Conservation (phyloP, 2,888 invertebrate species). For the Epirrita christyi region DNA sequence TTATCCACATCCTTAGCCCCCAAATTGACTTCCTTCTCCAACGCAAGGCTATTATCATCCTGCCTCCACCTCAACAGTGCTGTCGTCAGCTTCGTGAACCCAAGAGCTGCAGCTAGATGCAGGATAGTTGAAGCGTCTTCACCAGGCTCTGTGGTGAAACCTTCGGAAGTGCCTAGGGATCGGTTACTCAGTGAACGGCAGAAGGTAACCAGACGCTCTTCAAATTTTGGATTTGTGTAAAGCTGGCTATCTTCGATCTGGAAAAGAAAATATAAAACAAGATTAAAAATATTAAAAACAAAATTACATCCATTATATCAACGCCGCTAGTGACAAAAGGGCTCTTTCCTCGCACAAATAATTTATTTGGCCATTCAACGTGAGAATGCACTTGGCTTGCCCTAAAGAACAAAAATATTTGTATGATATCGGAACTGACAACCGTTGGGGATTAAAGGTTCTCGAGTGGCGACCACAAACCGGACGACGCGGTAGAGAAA, state of each 20-base stretch:
- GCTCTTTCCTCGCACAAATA: no score
- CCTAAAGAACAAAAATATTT: no score
- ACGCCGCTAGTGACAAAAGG: no score
- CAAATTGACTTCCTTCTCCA: constrained; percentile 97
- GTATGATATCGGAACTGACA: no score
- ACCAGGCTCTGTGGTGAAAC: constrained; percentile 74
- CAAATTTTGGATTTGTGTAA: constrained; percentile 90
- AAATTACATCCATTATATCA: no score
- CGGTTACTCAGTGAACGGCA: constrained; percentile 90
- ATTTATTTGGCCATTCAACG: no score
- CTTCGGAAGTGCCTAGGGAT: constrained; percentile 82
- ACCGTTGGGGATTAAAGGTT: no score
- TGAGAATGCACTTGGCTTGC: no score
- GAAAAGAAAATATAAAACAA: not conserved
- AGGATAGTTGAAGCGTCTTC: constrained; percentile 89
- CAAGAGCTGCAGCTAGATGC: constrained; percentile 95
- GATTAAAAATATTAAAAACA: no score
- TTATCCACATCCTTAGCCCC: constrained; percentile 95
- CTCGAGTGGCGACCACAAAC: no score
- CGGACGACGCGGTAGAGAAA: no score
- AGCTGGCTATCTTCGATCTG: constrained; percentile 86
- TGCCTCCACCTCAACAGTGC: constrained; percentile 94
- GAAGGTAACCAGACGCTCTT: constrained; percentile 93
- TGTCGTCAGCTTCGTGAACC: constrained; percentile 93
- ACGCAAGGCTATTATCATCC: constrained; percentile 93